These are phyloP conservation scores for Phylloscopus collybita DNA, from an alignment of 2,797 vertebrate genomes.

Conservation along the genomic window DNA sequence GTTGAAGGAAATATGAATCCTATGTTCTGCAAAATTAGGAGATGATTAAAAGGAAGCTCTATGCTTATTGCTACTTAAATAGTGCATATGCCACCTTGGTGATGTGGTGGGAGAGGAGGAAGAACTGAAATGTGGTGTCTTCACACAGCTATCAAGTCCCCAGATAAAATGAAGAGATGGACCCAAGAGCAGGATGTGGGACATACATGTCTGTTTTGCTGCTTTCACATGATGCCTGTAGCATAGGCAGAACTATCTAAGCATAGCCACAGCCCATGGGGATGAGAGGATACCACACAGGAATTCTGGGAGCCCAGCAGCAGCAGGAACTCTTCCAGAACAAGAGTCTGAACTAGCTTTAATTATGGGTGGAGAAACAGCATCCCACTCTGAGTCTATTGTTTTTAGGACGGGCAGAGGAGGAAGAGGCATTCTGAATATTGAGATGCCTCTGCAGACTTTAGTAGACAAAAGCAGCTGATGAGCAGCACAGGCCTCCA, in stretches of 20 bases:
- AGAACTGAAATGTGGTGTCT: background rate
- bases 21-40: background rate
- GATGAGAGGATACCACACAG: background rate
- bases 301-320: background rate
- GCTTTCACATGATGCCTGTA: background rate
- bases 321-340: background rate
- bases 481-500: background rate
- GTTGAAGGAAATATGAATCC: background rate
- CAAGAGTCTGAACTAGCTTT: background rate
- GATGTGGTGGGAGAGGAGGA: background rate
- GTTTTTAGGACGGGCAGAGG: background rate
- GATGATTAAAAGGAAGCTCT: background rate
- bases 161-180: background rate
- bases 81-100: background rate
- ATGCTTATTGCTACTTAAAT: background rate
- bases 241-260: background rate
- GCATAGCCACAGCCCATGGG: background rate
- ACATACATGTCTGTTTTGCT: background rate
- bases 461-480: background rate
- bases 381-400: background rate
- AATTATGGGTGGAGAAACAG: background rate
- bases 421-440: background rate
- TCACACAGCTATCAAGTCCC: background rate
- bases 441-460: background rate
- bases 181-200: background rate